phyloP scores from a whole-genome alignment of 2,888 invertebrate species.

The Phyllotreta striolata region DNA sequence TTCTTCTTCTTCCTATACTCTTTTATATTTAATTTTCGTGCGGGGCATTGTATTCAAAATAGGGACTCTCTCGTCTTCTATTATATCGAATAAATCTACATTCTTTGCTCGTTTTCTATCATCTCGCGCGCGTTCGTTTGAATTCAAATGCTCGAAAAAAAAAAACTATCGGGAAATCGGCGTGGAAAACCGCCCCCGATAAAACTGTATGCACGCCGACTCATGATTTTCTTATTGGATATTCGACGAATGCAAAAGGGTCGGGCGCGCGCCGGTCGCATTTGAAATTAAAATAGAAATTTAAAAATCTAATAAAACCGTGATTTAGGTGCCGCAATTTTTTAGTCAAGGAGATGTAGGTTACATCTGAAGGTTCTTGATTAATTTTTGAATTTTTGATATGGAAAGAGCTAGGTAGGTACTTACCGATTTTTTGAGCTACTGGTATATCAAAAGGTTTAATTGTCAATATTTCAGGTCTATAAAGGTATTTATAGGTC shows the following conservation, averaged over 20 bases:
- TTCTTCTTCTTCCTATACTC: constrained; percentile 36
- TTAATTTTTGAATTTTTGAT: no score
- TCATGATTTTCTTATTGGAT: constrained; percentile 36
- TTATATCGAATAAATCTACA: constrained; percentile 20
- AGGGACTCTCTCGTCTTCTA: background rate
- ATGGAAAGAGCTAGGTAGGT: no score
- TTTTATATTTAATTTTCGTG: no score
- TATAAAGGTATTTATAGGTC: no score
- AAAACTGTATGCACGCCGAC: constrained; percentile 35
- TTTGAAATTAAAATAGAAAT: constrained; percentile 42
- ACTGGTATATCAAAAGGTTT: no score
- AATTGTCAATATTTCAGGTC: no score
- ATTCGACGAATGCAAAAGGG: constrained; percentile 27
- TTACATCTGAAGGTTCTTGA: background rate
- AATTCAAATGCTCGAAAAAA: constrained; percentile 27
- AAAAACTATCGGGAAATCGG: constrained; percentile 24
- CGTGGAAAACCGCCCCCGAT: constrained; percentile 24
- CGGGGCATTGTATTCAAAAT: constrained; percentile 38
- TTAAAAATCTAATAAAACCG: constrained; percentile 43
- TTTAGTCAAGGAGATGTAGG: constrained; percentile 25
- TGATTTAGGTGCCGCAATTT: constrained; percentile 34
- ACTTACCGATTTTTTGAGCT: no score
- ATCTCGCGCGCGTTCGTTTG: constrained; percentile 29
- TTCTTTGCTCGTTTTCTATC: background rate
- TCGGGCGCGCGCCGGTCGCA: constrained; percentile 8